Percentiles rank a stretch among this genome's conserved stretches.
phyloP scores from a whole-genome alignment of 2,888 invertebrate species.

The Plemyria rubiginata region DNA sequence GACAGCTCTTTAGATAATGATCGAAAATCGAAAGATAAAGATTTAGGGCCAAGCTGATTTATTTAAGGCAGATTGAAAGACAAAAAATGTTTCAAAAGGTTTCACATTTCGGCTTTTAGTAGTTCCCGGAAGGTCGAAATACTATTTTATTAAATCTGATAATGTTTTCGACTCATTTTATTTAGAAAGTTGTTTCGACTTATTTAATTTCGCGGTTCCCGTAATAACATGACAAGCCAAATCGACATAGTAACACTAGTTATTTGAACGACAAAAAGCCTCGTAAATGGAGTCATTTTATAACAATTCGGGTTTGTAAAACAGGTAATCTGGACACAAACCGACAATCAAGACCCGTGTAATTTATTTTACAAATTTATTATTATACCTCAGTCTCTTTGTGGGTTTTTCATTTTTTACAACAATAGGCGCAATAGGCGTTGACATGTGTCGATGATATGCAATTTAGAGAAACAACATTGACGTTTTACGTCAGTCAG shows the following conservation, averaged over 20 bases:
- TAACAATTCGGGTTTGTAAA: conserved; percentile 72
- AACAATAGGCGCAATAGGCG: conserved; percentile 75
- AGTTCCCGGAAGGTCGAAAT: conserved; percentile 41
- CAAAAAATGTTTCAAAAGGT: conserved; percentile 24
- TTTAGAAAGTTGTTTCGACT: conserved; percentile 62
- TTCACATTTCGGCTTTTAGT: conserved; percentile 29
- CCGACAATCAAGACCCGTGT: conserved; percentile 75
- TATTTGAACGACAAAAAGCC: conserved; percentile 70
- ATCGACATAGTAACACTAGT: conserved; percentile 73
- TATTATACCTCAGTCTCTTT: conserved; percentile 76
- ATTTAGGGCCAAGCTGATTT: conserved; percentile 34
- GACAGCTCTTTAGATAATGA: conserved; percentile 22
- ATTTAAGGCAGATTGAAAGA: conserved; percentile 29
- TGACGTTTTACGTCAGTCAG: conserved; percentile 62
- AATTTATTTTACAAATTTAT: conserved; percentile 79
- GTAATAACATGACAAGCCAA: conserved; percentile 71
- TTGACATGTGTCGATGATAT: conserved; percentile 77
- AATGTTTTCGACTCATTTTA: conserved; percentile 31
- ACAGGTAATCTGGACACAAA: conserved; percentile 79
- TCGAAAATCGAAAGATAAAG: conserved; percentile 34
- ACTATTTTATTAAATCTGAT: conserved; percentile 34
- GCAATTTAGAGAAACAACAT: conserved; percentile 67
- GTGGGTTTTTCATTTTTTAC: conserved; percentile 62
- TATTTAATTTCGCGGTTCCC: conserved; percentile 67
- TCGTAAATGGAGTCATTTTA: conserved; percentile 79